Conservation (phyloP, 1,140 invertebrate species). For the Ceratoteleas bidentatus region DNA sequence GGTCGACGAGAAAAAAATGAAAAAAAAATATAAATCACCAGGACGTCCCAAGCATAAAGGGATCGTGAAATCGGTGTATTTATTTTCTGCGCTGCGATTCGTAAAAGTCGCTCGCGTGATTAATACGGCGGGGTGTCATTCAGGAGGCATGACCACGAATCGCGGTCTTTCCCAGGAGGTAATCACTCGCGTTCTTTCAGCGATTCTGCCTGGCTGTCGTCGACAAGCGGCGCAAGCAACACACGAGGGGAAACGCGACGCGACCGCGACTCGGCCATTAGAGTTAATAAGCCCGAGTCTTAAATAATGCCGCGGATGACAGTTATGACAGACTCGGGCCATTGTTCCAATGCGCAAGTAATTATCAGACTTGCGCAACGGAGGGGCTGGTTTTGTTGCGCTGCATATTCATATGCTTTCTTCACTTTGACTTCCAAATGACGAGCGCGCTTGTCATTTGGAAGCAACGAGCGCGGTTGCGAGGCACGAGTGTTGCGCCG, state of each 20-base stretch:
- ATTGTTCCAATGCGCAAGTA: slow-evolving; percentile 73
- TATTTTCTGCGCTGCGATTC: slow-evolving; percentile 43
- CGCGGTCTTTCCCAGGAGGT: slow-evolving; percentile 49
- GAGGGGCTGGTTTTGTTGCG: background rate
- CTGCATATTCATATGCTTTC: background rate
- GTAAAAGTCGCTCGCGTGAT: slow-evolving; percentile 45
- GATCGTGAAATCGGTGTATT: slow-evolving; percentile 57
- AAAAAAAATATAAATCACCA: slow-evolving; percentile 31
- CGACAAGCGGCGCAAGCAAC: slow-evolving; percentile 34
- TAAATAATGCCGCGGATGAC: slow-evolving; percentile 75
- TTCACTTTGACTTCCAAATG: slow-evolving; percentile 19
- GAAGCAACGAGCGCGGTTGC: too few relatives aligned
- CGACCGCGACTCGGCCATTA: slow-evolving; percentile 68
- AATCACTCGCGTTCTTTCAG: slow-evolving; percentile 63
- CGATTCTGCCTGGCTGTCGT: slow-evolving; percentile 54
- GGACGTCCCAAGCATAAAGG: slow-evolving; percentile 24
- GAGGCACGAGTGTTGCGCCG: too few relatives aligned
- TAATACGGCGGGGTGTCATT: slow-evolving; percentile 62
- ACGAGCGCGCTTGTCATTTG: slow-evolving; percentile 59
- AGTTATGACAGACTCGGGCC: slow-evolving; percentile 73
- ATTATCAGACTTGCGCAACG: slow-evolving; percentile 67
- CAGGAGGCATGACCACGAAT: slow-evolving; percentile 45
- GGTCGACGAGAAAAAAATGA: slow-evolving; percentile 21
- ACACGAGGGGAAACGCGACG: slow-evolving; percentile 47
- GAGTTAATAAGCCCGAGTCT: slow-evolving; percentile 74